Evolutionary conservation across 2,113 vertebrate species (phyloP).

Genomic region (Pelecanoides urinatrix): DNA sequence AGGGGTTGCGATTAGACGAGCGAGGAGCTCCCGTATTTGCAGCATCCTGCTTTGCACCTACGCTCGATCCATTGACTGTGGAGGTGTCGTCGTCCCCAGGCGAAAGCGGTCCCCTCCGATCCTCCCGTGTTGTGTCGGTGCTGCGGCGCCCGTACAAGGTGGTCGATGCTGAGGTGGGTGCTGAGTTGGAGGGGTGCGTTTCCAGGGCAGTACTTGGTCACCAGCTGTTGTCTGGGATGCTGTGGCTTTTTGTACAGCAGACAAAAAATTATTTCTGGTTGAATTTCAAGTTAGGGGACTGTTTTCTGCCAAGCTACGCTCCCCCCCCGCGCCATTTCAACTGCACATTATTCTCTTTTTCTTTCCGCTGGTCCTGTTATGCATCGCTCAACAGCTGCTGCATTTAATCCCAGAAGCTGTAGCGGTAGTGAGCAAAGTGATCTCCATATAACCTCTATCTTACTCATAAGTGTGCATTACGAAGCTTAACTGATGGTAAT

Average conservation of each 20-base stretch:
- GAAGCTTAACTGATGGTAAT: slow-evolving; percentile 43
- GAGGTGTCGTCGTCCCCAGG: fast-evolving
- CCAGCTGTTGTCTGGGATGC: background rate
- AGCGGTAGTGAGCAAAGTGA: slow-evolving; percentile 36
- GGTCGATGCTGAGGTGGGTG: background rate
- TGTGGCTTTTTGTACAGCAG: background rate
- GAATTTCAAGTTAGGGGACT: background rate
- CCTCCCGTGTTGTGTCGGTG: fast-evolving
- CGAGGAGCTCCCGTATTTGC: background rate
- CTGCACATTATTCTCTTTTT: background rate
- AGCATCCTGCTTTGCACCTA: background rate
- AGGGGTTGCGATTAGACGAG: background rate
- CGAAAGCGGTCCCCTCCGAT: fast-evolving
- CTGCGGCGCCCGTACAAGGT: fast-evolving
- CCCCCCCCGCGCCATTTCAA: background rate
- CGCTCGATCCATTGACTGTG: fast-evolving
- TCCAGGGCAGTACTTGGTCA: background rate
- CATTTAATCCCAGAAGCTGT: slow-evolving; percentile 45
- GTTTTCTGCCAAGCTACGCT: background rate
- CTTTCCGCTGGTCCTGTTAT: background rate
- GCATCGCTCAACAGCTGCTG: slow-evolving; percentile 12
- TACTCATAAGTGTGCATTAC: slow-evolving; percentile 20
- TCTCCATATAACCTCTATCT: slow-evolving; percentile 34
- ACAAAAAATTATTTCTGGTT: background rate
- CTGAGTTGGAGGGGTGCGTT: background rate